Evolutionary conservation across 2,797 vertebrate genomes (phyloP).

Genomic region (Sardinella longiceps): DNA sequence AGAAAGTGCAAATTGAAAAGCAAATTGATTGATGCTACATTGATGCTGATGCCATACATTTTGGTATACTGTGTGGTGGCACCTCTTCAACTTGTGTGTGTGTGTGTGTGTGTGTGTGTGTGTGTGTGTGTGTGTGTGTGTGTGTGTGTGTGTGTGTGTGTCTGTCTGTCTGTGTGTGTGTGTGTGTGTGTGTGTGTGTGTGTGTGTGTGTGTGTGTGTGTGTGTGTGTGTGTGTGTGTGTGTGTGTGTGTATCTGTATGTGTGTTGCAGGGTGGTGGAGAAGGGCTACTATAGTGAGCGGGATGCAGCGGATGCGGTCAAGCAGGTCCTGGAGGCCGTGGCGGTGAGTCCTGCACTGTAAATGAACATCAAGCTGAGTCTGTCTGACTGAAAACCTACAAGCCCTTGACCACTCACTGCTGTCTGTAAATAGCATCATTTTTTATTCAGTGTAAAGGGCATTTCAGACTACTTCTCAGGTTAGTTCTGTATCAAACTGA

Average conservation of each 20-base stretch:
- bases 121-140: neutral
- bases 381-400: neutral
- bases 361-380: slow-evolving; percentile 31
- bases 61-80: neutral
- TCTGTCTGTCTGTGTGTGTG: neutral
- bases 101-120: neutral
- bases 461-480: neutral
- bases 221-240: neutral
- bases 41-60: neutral
- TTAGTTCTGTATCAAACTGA: neutral
- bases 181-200: neutral
- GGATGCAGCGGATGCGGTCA: slow-evolving; percentile 85
- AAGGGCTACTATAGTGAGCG: slow-evolving; percentile 87
- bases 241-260: slow-evolving; percentile 11
- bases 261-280: slow-evolving; percentile 81
- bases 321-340: slow-evolving; percentile 86
- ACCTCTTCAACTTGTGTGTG: neutral
- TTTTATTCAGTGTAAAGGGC: neutral
- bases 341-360: slow-evolving; percentile 73
- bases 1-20: slow-evolving; percentile 7
- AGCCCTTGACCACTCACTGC: neutral
- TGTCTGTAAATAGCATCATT: neutral
- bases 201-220: neutral
- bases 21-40: neutral
- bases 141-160: neutral